Evolutionary conservation across 2,797 vertebrate species (phyloP).

Genomic region (Cryptoprocta ferox): DNA sequence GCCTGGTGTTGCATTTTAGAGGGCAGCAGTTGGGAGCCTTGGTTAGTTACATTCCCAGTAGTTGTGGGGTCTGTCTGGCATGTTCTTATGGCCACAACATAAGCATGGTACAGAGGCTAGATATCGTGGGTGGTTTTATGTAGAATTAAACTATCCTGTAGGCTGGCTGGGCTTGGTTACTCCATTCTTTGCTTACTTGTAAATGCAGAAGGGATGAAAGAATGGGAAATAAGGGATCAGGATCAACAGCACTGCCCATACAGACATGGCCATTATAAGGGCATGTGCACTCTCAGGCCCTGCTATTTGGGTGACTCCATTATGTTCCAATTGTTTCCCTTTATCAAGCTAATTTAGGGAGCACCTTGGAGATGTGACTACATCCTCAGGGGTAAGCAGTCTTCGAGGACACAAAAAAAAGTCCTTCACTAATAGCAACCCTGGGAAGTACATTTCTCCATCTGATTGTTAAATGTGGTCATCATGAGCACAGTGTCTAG

Average conservation of each 20-base stretch:
- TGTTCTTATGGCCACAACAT: not conserved
- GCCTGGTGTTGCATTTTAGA: not conserved
- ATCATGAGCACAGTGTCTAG: not conserved
- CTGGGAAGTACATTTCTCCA: not conserved
- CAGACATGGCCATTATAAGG: no score
- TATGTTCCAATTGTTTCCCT: not conserved
- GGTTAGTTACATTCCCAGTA: not conserved
- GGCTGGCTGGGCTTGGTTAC: not conserved
- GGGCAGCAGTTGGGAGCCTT: not conserved
- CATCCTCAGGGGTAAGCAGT: not conserved
- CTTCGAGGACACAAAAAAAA: not conserved
- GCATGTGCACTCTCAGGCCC: fast-evolving
- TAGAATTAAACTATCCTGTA: not conserved
- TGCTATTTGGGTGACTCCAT: fast-evolving
- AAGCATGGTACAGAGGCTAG: not conserved
- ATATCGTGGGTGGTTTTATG: not conserved
- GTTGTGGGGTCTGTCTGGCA: not conserved
- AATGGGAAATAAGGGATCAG: not conserved
- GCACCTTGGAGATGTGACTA: not conserved
- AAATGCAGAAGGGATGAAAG: not conserved
- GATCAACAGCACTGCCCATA: fast-evolving
- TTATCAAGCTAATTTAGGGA: not conserved
- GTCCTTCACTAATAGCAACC: not conserved
- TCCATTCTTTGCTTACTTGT: not conserved
- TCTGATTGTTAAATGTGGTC: not conserved